Percentiles rank a stretch among this genome's conserved stretches.
These are phyloP conservation scores for Heterocephalus glaber DNA, from an alignment of 2,113 vertebrate species.

Conservation along the genomic window DNA sequence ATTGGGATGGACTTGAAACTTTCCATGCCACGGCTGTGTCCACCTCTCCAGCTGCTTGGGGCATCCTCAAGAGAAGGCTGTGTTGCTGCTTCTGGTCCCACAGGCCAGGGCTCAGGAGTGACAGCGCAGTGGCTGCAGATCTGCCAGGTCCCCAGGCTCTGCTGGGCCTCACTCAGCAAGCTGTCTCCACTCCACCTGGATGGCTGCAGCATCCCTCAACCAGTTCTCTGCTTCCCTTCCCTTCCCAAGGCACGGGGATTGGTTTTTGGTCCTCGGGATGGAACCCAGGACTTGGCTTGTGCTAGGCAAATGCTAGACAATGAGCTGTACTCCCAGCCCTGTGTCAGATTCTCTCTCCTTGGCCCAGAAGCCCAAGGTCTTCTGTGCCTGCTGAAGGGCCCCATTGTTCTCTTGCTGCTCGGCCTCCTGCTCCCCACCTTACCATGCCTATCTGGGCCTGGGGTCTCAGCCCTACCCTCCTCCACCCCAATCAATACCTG, in stretches of 20 bases:
- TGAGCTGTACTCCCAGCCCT: neutral
- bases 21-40: fast-evolving
- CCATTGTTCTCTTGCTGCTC: neutral
- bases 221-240: neutral
- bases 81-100: neutral
- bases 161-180: neutral
- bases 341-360: neutral
- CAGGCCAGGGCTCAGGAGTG: neutral
- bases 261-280: neutral
- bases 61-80: neutral
- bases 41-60: neutral
- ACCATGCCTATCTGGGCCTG: neutral
- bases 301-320: neutral
- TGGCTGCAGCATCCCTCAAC: neutral
- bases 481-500: neutral
- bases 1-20: neutral
- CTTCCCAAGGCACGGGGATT: neutral
- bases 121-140: neutral
- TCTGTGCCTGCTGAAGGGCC: neutral
- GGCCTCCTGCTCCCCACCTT: neutral
- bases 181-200: neutral
- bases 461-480: neutral
- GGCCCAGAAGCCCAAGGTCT: neutral
- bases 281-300: neutral
- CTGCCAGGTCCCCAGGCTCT: neutral